A percentile compares a stretch with the other conserved stretches of the same genome.
These are phyloP conservation scores for Troglohyphantes excavatus DNA, from an alignment of 2,888 invertebrate genomes.

Conservation along the genomic window DNA sequence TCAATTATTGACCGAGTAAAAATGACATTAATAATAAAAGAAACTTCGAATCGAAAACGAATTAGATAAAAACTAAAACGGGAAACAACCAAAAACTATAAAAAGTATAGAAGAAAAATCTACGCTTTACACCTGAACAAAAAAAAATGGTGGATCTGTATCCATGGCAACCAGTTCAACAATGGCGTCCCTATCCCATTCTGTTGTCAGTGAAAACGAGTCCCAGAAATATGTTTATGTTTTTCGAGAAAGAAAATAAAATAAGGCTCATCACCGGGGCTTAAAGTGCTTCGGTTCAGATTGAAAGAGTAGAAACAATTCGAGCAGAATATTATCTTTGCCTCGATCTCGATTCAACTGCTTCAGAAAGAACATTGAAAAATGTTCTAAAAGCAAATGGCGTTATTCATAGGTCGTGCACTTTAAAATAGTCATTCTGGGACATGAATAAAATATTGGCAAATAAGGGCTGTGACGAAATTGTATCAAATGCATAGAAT, in stretches of 20 bases:
- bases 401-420: conserved; percentile 43
- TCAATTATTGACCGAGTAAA: conserved; percentile 32
- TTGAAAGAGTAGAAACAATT: conserved; percentile 47
- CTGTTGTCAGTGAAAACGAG: conserved; percentile 61
- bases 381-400: conserved; percentile 36
- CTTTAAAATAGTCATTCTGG: conserved; percentile 19
- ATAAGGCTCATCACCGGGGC: conserved; percentile 64
- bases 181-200: conserved; percentile 68
- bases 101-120: conserved; percentile 44
- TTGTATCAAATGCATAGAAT: conserved; percentile 52
- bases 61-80: conserved; percentile 2
- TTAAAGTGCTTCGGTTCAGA: conserved; percentile 43
- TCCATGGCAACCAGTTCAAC: conserved; percentile 56
- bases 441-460: conserved; percentile 63
- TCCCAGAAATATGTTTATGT: conserved; percentile 71
- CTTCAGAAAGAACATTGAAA: conserved; percentile 18
- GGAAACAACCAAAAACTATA: conserved; percentile 19
- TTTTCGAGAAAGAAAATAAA: conserved; percentile 60
- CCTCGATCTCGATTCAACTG: conserved; percentile 22
- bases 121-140: conserved; percentile 58
- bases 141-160: conserved; percentile 50
- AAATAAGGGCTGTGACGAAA: conserved; percentile 15
- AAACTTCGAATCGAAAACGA: conserved; percentile 25
- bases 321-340: conserved; percentile 29
- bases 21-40: conserved; percentile 4